Evolutionary conservation across 2,888 invertebrate genomes (phyloP), one percentile per base, ranked within the genome.

Genomic region (Eubasilissa splendida): DNA sequence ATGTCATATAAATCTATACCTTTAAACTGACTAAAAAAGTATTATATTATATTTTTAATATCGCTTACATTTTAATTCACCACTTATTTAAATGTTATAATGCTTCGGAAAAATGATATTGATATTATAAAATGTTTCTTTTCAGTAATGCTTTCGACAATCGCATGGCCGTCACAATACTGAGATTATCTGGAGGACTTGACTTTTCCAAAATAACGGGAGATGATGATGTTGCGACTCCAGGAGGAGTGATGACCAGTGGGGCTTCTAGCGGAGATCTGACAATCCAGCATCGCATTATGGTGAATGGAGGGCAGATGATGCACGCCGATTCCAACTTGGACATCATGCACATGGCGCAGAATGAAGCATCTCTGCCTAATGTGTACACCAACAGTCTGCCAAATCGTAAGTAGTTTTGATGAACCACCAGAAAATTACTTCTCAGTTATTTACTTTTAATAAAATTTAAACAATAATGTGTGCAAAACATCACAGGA

Each of bases 101-200:
- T 42, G 42, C 7, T 42, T 42, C 3, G 42, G 42, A 42, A 42
- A 2, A 7, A 5, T 42, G 42, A 42, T 42, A 42, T 42, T 42
- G 0, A 7, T 7, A 5, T 5, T 42, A 59, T 7, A 59, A 42
- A 14, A 31, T 11, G 14, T 50, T 53, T 60, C 60, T 77, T 85
- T 87, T 63, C 86, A 95, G 98, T 87, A 95, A 97, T 85, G 97
- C 98, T 0, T 98, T 99, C 88, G 98, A 99, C 86, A 94, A 96
- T 86, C 95, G 97, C 71, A 91, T 97, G 85, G 96, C 98, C 0
- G 96, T 99, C 4, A 96, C 96, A 0, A 96, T 99, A 84, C 89
- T 99, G 8, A 93, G 98, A 42, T 91, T 98, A 52, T 91, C 94
- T 0, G 95, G 95, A 85, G 99, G 99, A 0, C 90, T 99, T 77